Evolutionary conservation across 2,888 invertebrate genomes (phyloP), one percentile per base, ranked within the genome.

Genomic region (Aphrophora alni): DNA sequence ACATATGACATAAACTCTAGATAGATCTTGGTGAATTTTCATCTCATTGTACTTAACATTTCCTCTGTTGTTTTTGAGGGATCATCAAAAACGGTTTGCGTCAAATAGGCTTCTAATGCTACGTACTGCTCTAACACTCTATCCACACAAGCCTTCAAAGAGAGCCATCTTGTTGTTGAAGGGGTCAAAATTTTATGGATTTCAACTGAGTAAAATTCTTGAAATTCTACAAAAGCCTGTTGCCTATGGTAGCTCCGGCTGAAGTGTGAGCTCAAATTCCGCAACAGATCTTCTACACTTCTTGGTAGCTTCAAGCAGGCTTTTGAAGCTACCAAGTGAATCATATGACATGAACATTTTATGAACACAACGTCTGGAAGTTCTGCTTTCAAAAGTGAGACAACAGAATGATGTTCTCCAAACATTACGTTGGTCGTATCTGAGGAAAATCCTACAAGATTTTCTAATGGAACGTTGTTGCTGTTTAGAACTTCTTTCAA

Each of bases 151-250:
- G 71, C 27, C 28, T 78, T 73, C 21, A 12, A 71, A 26, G 78
- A 73, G 4, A 78, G 59, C 78, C 78, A 78, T 72, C 78, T 44
- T 5, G 73, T 78, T 38, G n/a, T 78, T 51, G 51, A 78, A 4
- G 28, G 73, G 26, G 14, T 24, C 7, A 73, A n/a, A 0, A 78
- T 51, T 78, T 73, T 78, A 28, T 78, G 73, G 7, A 73, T 38
- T 24, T 78, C 78, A 26, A 78, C 73, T 73, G 25, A 12, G 17
- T 33, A 78, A 78, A 78, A 73, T 14, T 72, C n/a, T 38, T 78
- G 78, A 78, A 73, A 73, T 27, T 78, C 78, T 38, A 14, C 27
- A 21, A 78, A 21, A 21, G 33, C 68, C 25, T 68, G 51, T 27
- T 76, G 76, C n/a, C 68, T 25, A 8, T 24, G 21, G 76, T 21